A percentile compares a stretch with the other conserved stretches of the same genome.
phyloP scores from a whole-genome alignment of 2,888 invertebrate genomes.

The Gerosis bhagava region DNA sequence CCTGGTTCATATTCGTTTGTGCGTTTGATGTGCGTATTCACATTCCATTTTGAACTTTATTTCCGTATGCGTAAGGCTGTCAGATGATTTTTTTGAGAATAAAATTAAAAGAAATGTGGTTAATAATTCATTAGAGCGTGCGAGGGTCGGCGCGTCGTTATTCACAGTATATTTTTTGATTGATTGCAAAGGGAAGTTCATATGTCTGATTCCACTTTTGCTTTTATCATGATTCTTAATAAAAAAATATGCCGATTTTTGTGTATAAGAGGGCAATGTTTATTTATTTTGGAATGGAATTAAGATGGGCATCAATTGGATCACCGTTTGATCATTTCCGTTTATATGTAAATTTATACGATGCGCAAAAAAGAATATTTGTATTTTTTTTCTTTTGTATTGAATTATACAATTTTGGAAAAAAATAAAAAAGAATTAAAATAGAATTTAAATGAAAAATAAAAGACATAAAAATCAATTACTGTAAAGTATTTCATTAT shows the following conservation, averaged over 20 bases:
- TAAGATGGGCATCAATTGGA: too few species aligned
- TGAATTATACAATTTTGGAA: too few species aligned
- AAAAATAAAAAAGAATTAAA: too few species aligned
- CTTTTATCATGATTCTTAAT: slow-evolving; percentile 27
- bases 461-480: too few species aligned
- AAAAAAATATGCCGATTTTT: slow-evolving; percentile 8
- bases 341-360: too few species aligned
- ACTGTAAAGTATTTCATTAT: too few species aligned
- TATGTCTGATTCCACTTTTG: slow-evolving; percentile 38
- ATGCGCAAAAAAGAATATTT: too few species aligned
- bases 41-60: slow-evolving; percentile 28
- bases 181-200: slow-evolving; percentile 55
- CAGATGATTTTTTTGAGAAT: slow-evolving; percentile 4
- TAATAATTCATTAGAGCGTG: slow-evolving; percentile 44
- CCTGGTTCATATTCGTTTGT: slow-evolving; percentile 30
- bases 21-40: slow-evolving; percentile 2
- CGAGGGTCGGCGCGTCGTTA: slow-evolving; percentile 42
- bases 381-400: too few species aligned
- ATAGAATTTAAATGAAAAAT: too few species aligned
- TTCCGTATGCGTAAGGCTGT: neutral
- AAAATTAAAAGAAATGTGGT: slow-evolving; percentile 26
- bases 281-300: neutral
- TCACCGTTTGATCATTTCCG: too few species aligned
- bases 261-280: neutral
- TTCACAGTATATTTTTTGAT: slow-evolving; percentile 51